Evolutionary conservation across 2,888 invertebrate genomes (phyloP).

Genomic region (Cantharis rustica): DNA sequence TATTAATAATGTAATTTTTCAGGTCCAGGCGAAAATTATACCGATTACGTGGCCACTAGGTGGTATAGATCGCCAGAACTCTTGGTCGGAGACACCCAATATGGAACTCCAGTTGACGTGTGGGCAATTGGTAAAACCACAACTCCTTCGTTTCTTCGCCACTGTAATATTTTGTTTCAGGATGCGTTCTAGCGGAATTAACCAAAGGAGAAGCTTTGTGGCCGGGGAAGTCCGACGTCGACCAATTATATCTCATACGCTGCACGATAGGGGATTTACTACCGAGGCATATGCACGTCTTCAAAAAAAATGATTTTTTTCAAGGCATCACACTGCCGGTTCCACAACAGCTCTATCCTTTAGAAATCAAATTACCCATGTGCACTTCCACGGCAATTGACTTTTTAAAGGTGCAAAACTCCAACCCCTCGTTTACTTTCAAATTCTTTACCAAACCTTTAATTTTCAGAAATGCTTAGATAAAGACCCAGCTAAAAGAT

Average conservation of each 20-base stretch:
- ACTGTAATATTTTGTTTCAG: constrained; percentile 50
- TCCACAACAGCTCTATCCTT: constrained; percentile 81
- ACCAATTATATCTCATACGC: constrained; percentile 94
- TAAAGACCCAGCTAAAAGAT: constrained; percentile 89
- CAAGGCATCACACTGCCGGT: constrained; percentile 91
- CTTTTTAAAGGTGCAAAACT: constrained; percentile 74
- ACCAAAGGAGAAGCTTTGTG: constrained; percentile 91
- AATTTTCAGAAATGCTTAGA: constrained; percentile 86
- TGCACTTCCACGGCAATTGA: constrained; percentile 76
- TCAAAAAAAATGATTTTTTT: constrained; percentile 91
- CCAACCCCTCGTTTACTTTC: not conserved
- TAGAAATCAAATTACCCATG: constrained; percentile 85
- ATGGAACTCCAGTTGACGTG: constrained; percentile 91
- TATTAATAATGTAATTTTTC: constrained; percentile 20
- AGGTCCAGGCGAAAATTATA: constrained; percentile 97
- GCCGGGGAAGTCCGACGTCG: constrained; percentile 99
- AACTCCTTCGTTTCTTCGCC: not conserved
- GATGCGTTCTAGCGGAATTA: constrained; percentile 87
- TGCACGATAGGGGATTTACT: constrained; percentile 93
- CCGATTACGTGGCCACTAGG: constrained; percentile 98
- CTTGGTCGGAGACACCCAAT: constrained; percentile 94
- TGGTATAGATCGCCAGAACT: constrained; percentile 99
- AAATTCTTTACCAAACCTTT: constrained; percentile 13
- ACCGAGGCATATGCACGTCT: constrained; percentile 93
- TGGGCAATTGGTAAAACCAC: constrained; percentile 88